Base-by-base conservation (phyloP, 2,113 vertebrate species). In the Myiopsitta monachus region DNA sequence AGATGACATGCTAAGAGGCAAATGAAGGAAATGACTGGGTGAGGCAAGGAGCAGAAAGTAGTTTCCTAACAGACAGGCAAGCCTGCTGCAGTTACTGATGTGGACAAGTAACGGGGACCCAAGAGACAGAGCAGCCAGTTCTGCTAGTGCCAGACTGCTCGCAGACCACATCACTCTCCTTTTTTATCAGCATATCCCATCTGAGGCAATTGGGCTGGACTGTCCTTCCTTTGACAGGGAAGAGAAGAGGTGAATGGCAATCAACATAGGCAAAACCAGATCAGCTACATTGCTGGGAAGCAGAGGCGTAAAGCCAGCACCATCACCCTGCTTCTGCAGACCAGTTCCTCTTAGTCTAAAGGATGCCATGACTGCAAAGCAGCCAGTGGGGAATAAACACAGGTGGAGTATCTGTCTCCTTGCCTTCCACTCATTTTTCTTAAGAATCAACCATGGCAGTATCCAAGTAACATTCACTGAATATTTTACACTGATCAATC, bases 151-250 rank as follows among this genome's bases (percentile, higher is more conserved):
- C 4, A 73, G 27, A 17, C 16, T 38, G 54, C 76, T 62, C 4
- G 1, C 36, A 80, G 88, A 17, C 68, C 30, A 67, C 3, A 43
- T 11, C 43, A 73, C 18, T 8, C 33, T 46, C 23, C 6, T n/a
- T 57, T 57, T 57, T n/a, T 46, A 36, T 2, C 44, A 54, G 2
- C 0, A 0, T 21, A 41, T 52, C 59, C 54, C 36, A 52, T 3
- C 49, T 28, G 24, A 51, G 39, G 38, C 19, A 76, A 43, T 0
- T 31, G 44, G 52, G n/a, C 41, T 23, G 59, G 27, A 39, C 22
- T 38, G 39, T 10, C 55, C 17, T 15, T 31, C 10, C 39, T 76
- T 46, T 68, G 24, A 68, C 21, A 72, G 14, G 22, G 12, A 72
- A 78, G 19, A 6, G 23, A 43, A 73, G 75, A 52, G 10, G 64